Evolutionary conservation across 2,888 invertebrate species (phyloP), one percentile per base, ranked within the genome.

Genomic region (Drosophila rubida): DNA sequence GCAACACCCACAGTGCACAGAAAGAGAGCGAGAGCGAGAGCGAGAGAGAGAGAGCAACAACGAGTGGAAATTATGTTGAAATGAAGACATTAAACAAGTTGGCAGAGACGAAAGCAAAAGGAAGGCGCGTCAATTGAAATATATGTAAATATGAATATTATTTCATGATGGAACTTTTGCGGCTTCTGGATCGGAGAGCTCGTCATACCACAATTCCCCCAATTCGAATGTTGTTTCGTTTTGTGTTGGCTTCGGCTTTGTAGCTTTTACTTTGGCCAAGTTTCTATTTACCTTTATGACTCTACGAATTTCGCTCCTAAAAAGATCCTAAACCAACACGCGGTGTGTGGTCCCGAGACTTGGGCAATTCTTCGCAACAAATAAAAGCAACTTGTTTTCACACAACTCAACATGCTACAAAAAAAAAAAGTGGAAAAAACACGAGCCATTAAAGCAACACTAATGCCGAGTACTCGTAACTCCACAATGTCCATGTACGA

Each of bases 51-150:
- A 23, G 7, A 23, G 30, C 13, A 35, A 13, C 14, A 27, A 51
- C 27, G 37, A 60, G 63, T 62, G 80, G 54, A 83, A 75, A 83
- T 77, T 65, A 77, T 65, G 35, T 50, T 68, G 63, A 72, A 87
- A 82, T 82, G 75, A 82, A 82, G 81, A 84, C 75, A 87, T 82
- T 80, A 59, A 80, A 53, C 57, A 66, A 69, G 65, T 70, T 65
- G 49, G 11, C 14, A 48, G 41, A 23, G 11, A 22, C 14, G 45
- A 30, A 32, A 25, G 41, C 37, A 19, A 54, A 27, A 41, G 49
- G 25, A 49, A 69, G 72, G 72, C 58, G 72, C 57, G 85, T 53
- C 79, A 75, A 78, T 69, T 61, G 66, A 63, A 59, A 81, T 65
- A 61, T 84, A 75, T 80, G 74, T 64, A 74, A 68, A 78, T 68